A percentile compares a stretch with the other conserved stretches of the same genome.
These are phyloP conservation scores for Ophthalmolycus amberensis DNA, from an alignment of 2,113 vertebrate species.

Conservation along the genomic window DNA sequence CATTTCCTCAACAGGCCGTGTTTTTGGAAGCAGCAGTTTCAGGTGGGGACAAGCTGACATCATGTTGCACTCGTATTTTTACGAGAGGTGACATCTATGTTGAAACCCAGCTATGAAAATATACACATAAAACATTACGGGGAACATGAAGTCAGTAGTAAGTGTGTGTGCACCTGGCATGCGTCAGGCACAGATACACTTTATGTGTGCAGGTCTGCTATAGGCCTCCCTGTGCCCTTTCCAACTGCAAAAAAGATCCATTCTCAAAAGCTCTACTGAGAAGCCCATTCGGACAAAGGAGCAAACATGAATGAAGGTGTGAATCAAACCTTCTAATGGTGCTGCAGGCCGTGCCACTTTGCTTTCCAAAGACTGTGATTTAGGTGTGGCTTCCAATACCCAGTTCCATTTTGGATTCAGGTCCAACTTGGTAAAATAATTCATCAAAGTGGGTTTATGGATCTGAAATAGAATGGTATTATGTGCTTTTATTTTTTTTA, in stretches of 20 bases:
- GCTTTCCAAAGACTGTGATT: neutral
- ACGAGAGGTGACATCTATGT: slow-evolving; percentile 41
- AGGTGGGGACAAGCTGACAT: slow-evolving; percentile 42
- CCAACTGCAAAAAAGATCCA: neutral
- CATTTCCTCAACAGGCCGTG: slow-evolving; percentile 3
- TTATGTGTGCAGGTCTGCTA: slow-evolving; percentile 2
- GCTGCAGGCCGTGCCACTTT: neutral
- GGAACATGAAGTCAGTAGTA: slow-evolving; percentile 12
- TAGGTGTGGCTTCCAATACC: neutral
- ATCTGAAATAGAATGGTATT: neutral
- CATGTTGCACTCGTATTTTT: slow-evolving; percentile 29
- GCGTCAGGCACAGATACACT: neutral
- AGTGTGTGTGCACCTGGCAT: slow-evolving; percentile 30
- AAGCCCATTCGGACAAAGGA: neutral
- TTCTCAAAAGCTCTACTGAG: neutral
- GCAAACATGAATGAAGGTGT: slow-evolving; percentile 13
- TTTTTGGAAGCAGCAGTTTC: slow-evolving; percentile 29
- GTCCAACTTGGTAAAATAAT: neutral
- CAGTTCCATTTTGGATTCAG: neutral
- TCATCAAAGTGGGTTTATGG: neutral
- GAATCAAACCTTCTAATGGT: neutral
- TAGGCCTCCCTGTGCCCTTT: neutral
- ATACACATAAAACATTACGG: slow-evolving; percentile 36
- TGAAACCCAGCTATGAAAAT: slow-evolving; percentile 64
- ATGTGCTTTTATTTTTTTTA: neutral